Base-by-base conservation (phyloP, 2,113 vertebrate genomes). In the Pan paniscus region DNA sequence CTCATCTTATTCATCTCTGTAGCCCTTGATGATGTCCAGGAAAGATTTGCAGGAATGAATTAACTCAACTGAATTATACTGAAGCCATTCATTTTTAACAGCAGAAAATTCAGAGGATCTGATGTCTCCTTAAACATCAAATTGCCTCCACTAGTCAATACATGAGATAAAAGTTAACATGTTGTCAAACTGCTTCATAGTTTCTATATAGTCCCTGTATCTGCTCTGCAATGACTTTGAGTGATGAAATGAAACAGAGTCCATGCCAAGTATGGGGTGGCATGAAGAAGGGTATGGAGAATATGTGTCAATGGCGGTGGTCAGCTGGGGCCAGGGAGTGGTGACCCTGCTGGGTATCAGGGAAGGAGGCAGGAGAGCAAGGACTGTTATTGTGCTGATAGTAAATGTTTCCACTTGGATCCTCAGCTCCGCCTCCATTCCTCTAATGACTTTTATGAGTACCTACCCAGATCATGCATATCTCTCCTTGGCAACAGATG, bases 171-270 rank as follows among this genome's bases (percentile, higher is more conserved):
- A 97, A 97, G 79, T 52, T 96, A 27, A 86, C 83, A 94, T 82
- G 12, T 92, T 97, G 97, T 97, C 79, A 95, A 90, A 48, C 35
- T 95, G 25, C 23, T 91, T 38, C 35, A n/a, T 86, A 78, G 92
- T 96, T 85, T 95, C 18, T 2, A 46, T 85, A 59, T 40, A 95
- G 22, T 88, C 85, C 90, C 93, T 97, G 96, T 98, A 95, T 97
- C 85, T 94, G 17, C 46, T 97, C 78, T 81, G 40, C 94, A 83
- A 80, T 95, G 72, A 95, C n/a, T n/a, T 11, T 92, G 68, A 78
- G 64, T 98, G 96, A 97, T 92, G 84, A 96, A 96, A 95, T 86
- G 92, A 90, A 43, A 95, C 35, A 93, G 87, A 97, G 95, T 72
- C 59, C 88, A 94, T 97, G 76, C 35, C 87, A 52, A 48, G 93